These are phyloP conservation scores for Aptenodytes forsteri DNA, from an alignment of 2,113 vertebrate genomes.

Conservation along the genomic window DNA sequence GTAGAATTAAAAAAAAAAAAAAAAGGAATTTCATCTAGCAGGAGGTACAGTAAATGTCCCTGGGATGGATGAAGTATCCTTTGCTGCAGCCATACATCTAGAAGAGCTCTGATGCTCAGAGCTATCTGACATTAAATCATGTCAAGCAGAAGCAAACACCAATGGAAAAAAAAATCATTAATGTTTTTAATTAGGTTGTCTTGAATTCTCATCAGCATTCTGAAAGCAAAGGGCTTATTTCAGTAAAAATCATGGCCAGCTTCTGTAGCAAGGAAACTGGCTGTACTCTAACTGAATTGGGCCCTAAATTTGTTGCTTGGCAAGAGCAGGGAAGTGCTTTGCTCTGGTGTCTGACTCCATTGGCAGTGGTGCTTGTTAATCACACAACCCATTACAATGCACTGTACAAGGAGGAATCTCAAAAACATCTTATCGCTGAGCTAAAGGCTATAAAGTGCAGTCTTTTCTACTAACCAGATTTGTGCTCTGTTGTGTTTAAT, in stretches of 20 bases:
- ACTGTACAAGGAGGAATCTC: conserved; percentile 11
- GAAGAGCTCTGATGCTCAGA: background rate
- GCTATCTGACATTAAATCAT: conserved; percentile 37
- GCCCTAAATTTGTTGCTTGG: conserved; percentile 52
- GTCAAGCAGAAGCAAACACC: conserved; percentile 24
- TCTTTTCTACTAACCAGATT: conserved; percentile 12
- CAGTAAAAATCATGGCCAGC: conserved; percentile 32
- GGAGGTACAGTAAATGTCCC: background rate
- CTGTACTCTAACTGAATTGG: conserved; percentile 37
- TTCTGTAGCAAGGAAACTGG: conserved; percentile 47
- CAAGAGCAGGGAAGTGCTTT: conserved; percentile 39
- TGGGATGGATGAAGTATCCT: background rate
- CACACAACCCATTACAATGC: conserved; percentile 4
- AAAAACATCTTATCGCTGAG: conserved; percentile 33
- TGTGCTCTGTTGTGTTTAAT: conserved; percentile 19
- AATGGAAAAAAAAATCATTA: background rate
- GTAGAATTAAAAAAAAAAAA: background rate
- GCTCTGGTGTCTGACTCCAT: conserved; percentile 34
- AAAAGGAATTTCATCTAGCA: background rate
- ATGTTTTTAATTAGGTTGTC: conserved; percentile 58
- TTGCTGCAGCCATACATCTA: background rate
- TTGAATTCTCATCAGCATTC: conserved; percentile 37
- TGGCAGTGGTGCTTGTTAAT: conserved; percentile 47
- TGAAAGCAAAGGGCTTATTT: conserved; percentile 34
- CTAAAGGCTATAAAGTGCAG: conserved; percentile 24